Evolutionary conservation across 2,113 vertebrate species (phyloP).

Genomic region (Eulacestoma nigropectus): DNA sequence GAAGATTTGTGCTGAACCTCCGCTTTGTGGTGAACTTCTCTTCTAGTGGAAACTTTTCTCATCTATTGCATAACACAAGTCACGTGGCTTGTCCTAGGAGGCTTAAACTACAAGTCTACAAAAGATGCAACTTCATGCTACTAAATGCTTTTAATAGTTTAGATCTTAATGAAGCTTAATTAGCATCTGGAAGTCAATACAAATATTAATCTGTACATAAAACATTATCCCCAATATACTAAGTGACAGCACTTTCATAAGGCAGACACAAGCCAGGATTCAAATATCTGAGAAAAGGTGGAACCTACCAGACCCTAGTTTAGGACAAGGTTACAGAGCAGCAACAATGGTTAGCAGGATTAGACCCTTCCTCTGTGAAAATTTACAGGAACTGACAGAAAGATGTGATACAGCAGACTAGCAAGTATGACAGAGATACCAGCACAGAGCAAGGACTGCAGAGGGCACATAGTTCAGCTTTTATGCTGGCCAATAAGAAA

Average conservation of each 20-base stretch:
- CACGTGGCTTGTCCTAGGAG: not conserved
- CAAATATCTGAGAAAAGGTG: conserved; percentile 19
- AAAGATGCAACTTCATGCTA: conserved; percentile 52
- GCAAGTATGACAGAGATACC: not conserved
- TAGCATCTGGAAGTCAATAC: conserved; percentile 33
- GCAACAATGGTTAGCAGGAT: not conserved
- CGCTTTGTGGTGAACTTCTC: not conserved
- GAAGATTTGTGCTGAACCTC: not conserved
- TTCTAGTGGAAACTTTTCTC: not conserved
- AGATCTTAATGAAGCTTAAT: conserved; percentile 43
- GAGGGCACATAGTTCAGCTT: not conserved
- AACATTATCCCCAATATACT: conserved; percentile 58
- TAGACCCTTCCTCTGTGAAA: not conserved
- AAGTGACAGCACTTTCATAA: conserved; percentile 54
- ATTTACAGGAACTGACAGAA: not conserved
- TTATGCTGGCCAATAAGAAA: not conserved
- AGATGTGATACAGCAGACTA: not conserved
- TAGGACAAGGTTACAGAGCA: not conserved
- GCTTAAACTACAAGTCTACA: conserved; percentile 34
- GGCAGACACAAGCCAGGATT: conserved; percentile 51
- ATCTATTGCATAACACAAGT: not conserved
- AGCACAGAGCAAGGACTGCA: not conserved
- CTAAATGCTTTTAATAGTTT: conserved; percentile 48
- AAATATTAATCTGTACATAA: conserved; percentile 53
- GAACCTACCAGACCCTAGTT: not conserved